These are phyloP conservation scores for Vulpes ferrilata DNA, from an alignment of 2,113 vertebrate genomes.

Conservation along the genomic window DNA sequence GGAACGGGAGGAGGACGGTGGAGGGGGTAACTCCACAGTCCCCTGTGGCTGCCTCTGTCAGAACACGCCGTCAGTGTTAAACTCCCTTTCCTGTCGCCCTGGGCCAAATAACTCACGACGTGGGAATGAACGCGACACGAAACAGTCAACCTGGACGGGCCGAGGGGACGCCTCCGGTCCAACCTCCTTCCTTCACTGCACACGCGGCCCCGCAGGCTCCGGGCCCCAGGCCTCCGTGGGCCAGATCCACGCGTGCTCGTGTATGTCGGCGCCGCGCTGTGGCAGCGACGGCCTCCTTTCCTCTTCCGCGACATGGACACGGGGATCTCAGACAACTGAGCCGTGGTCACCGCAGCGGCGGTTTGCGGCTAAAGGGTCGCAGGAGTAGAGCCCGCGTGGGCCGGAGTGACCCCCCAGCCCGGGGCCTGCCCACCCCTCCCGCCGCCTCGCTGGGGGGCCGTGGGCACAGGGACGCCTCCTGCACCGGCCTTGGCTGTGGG, in stretches of 20 bases:
- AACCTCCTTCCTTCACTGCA: neutral
- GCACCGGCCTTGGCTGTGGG: neutral
- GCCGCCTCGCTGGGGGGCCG: accelerated
- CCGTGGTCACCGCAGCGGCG: accelerated
- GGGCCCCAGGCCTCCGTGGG: accelerated
- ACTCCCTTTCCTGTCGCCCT: neutral
- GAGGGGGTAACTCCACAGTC: too few relatives aligned
- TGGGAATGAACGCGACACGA: accelerated
- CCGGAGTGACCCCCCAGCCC: neutral
- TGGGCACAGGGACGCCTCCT: neutral
- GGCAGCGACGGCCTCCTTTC: too few relatives aligned
- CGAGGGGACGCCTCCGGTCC: accelerated
- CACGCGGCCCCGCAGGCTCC: accelerated
- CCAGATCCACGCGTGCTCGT: accelerated
- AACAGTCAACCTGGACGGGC: neutral
- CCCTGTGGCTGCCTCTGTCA: neutral
- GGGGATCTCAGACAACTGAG: neutral
- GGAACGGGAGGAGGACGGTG: neutral
- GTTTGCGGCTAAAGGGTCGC: accelerated
- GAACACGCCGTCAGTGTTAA: accelerated
- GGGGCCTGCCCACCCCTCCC: neutral
- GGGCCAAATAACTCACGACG: accelerated
- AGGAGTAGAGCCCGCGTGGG: accelerated
- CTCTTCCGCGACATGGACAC: accelerated
- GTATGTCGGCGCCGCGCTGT: accelerated